These are phyloP conservation scores for Dasyprocta punctata DNA, from an alignment of 2,113 vertebrate species.

Conservation along the genomic window DNA sequence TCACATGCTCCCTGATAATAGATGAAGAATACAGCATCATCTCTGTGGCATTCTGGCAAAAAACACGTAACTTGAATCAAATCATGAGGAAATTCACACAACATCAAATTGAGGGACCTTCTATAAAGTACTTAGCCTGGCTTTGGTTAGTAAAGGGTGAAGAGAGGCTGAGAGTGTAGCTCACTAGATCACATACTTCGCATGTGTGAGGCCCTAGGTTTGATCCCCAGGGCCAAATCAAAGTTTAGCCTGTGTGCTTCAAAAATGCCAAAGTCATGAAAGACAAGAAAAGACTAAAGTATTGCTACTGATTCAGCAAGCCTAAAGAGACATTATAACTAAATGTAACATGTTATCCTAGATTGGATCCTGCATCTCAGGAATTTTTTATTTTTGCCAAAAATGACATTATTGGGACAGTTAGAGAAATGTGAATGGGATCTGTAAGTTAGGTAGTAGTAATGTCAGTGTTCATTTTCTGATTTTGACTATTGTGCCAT, in stretches of 20 bases:
- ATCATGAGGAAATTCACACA: neutral
- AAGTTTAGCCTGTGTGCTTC: neutral
- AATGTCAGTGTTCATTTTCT: conserved; percentile 25
- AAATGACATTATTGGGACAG: conserved; percentile 7
- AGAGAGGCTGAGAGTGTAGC: neutral
- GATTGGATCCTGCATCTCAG: neutral
- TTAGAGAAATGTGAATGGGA: neutral
- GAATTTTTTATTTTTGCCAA: neutral
- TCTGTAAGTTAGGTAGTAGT: neutral
- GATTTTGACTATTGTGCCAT: neutral
- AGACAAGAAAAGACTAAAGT: neutral
- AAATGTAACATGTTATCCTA: conserved; percentile 36
- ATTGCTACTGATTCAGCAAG: neutral
- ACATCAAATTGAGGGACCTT: neutral
- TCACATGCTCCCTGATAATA: neutral
- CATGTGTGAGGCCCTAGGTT: neutral
- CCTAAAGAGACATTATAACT: conserved; percentile 9
- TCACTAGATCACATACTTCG: neutral
- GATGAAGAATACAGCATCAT: neutral
- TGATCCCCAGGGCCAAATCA: neutral
- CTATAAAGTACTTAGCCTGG: neutral
- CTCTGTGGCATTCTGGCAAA: neutral
- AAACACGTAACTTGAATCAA: neutral
- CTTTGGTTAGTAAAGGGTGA: neutral
- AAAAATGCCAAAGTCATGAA: conserved; percentile 19